A percentile compares a stretch with the other conserved stretches of the same genome.
These are phyloP conservation scores for Gortyna flavago DNA, from an alignment of 2,888 invertebrate genomes.

Conservation along the genomic window DNA sequence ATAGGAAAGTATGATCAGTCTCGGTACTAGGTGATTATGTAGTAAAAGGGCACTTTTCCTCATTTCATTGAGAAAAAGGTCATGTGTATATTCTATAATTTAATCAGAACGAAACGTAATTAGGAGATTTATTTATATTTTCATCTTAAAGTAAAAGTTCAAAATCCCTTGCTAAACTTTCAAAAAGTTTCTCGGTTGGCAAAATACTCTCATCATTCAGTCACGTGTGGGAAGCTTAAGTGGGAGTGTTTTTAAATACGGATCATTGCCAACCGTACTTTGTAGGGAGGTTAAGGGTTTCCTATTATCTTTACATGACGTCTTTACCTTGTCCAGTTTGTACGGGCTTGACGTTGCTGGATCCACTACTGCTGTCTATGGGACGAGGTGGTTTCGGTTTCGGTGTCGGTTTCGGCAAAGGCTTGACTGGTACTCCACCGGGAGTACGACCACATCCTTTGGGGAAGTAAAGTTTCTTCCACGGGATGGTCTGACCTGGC, in stretches of 20 bases:
- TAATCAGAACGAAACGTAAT: not conserved
- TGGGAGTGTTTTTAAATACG: not conserved
- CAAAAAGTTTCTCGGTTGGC: not conserved
- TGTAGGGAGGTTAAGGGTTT: not conserved
- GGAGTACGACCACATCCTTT: slow-evolving; percentile 92
- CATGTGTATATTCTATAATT: not conserved
- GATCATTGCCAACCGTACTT: slow-evolving; percentile 1
- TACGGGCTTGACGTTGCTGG: slow-evolving; percentile 81
- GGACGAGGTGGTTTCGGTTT: slow-evolving; percentile 73
- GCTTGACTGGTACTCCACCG: slow-evolving; percentile 84
- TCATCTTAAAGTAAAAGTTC: too few species aligned
- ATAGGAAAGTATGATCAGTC: slow-evolving; percentile 18
- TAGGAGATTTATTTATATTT: not conserved
- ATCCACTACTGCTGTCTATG: slow-evolving; percentile 83
- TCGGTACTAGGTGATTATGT: not conserved
- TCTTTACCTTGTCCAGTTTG: slow-evolving; percentile 74
- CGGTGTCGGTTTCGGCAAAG: slow-evolving; percentile 77
- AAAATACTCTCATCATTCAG: not conserved
- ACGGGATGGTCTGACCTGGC: slow-evolving; percentile 90
- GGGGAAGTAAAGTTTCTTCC: slow-evolving; percentile 93
- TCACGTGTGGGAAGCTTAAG: not conserved
- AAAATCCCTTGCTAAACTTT: not conserved
- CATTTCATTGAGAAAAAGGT: slow-evolving; percentile 8
- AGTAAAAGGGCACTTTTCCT: not conserved
- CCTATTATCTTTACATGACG: not conserved